Evolutionary conservation across 1,140 invertebrate genomes (phyloP).

Genomic region (Scaptodrosophila lebanonensis): DNA sequence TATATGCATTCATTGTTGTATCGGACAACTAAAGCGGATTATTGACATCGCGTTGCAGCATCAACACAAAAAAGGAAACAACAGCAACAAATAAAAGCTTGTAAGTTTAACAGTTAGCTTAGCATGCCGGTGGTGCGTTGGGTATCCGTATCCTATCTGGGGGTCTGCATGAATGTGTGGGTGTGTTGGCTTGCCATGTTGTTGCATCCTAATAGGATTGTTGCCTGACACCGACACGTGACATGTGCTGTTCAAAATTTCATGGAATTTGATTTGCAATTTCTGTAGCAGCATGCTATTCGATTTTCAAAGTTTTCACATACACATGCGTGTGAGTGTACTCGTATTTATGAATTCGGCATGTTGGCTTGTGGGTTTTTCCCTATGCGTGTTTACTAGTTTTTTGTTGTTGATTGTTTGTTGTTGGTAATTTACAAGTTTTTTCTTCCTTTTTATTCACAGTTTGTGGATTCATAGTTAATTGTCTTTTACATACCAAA

Average conservation of each 20-base stretch:
- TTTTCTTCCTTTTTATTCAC: too few relatives aligned
- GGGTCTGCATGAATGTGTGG: not conserved
- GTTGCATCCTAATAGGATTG: slow-evolving; percentile 41
- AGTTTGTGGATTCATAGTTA: too few relatives aligned
- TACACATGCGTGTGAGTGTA: too few relatives aligned
- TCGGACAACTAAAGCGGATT: slow-evolving; percentile 58
- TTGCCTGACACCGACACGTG: slow-evolving; percentile 25
- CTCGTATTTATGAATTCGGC: too few relatives aligned
- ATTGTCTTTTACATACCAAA: too few relatives aligned
- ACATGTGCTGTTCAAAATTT: slow-evolving; percentile 12
- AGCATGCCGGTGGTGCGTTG: slow-evolving; percentile 23
- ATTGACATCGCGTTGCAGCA: slow-evolving; percentile 44
- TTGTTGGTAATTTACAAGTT: too few relatives aligned
- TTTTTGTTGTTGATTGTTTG: too few relatives aligned
- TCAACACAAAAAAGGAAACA: slow-evolving; percentile 34
- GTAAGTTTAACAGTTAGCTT: slow-evolving; percentile 42
- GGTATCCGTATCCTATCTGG: slow-evolving; percentile 30
- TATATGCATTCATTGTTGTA: slow-evolving; percentile 23
- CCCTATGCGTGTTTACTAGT: too few relatives aligned
- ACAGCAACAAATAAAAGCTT: slow-evolving; percentile 51
- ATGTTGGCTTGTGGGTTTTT: too few relatives aligned
- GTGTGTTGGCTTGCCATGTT: slow-evolving; percentile 44
- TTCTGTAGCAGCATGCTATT: too few relatives aligned
- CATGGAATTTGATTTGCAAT: too few relatives aligned
- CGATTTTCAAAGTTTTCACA: too few relatives aligned